Evolutionary conservation across 2,113 vertebrate genomes (phyloP), one percentile per base, ranked within the genome.

Genomic region (Ictalurus punctatus): DNA sequence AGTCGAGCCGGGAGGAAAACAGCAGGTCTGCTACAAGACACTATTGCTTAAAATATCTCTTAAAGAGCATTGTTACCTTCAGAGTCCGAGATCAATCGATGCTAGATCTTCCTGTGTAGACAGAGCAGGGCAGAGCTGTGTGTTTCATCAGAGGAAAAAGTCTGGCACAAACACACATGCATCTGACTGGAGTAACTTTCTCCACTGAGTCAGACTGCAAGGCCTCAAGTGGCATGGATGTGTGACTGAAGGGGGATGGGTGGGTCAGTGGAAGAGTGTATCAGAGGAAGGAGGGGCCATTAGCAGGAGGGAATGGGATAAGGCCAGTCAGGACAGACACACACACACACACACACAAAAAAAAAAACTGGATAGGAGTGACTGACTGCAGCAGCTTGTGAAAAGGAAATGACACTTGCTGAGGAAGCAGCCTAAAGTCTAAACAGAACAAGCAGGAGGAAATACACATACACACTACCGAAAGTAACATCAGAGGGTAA

Each of bases 351-450:
- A 79, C 88, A 85, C 89, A 88, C 84, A 90, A 59, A n/a, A n/a
- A n/a, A n/a, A n/a, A 90, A 84, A 84, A 90, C 91, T 93, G 93
- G 95, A 94, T 93, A 85, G 89, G 89, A 89, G 94, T 92, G 93
- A 95, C 73, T 94, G 94, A 94, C 93, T 93, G 94, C 93, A 95
- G 93, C 93, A 96, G 92, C 90, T 89, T 92, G 89, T 92, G 73
- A 89, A 89, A 92, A 93, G 93, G 93, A 94, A 94, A 87, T 87
- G 80, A 88, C 40, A 84, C 90, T 92, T 83, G 89, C 89, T 86
- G 59, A 84, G 86, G 74, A 86, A 30, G 73, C 69, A 25, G 59
- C n/a, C 3, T 19, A 74, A 27, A 65, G 61, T 87, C 17, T 71
- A n/a, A 56, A 88, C 86, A 83, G 7, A 69, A 88, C 84, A 37